Evolutionary conservation across 2,797 vertebrate genomes (phyloP), one percentile per base, ranked within the genome.

Genomic region (Tympanoctomys barrerae): DNA sequence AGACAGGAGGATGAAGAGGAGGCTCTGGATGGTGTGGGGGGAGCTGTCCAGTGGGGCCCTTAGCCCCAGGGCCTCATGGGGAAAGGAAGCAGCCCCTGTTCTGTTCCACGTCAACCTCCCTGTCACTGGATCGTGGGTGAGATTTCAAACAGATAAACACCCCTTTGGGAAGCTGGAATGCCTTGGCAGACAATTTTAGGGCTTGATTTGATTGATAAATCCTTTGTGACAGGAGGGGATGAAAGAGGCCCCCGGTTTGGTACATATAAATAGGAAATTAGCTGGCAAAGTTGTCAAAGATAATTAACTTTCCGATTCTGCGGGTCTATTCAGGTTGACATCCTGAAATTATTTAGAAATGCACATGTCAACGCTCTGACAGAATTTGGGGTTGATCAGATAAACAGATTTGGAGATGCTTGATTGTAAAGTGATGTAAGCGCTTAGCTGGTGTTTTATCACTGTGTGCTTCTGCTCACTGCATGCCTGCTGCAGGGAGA

Each of bases 211-310:
- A 99, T 99, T 99, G 99, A 99, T 99, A 99, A 99, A 99, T 98
- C 98, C 98, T 98, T 98, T 98, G 98, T 98, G 98, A 99, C 98
- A 99, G 98, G 98, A 98, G 98, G 98, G 98, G 98, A 99, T 99
- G 99, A 99, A 99, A 98, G 98, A 98, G 98, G 98, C 98, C 98
- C 98, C 98, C 97, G 95, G 98, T 98, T 98, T 98, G 98, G 99
- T 99, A 99, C 98, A 98, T 99, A 99, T 99, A 99, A 99, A 99
- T 99, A 98, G 99, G 98, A 99, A 99, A 99, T 99, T 99, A 99
- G 99, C 98, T 97, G 98, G 98, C 98, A 99, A 99, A 98, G 98
- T 99, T 99, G 99, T 99, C 99, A 99, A 98, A 99, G 99, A 99
- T 99, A 99, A 99, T 99, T 99, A 99, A 99, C 99, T 99, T 98